Evolutionary conservation across 1,140 invertebrate species (phyloP), one percentile per base, ranked within the genome.

Genomic region (Heliconius himera): DNA sequence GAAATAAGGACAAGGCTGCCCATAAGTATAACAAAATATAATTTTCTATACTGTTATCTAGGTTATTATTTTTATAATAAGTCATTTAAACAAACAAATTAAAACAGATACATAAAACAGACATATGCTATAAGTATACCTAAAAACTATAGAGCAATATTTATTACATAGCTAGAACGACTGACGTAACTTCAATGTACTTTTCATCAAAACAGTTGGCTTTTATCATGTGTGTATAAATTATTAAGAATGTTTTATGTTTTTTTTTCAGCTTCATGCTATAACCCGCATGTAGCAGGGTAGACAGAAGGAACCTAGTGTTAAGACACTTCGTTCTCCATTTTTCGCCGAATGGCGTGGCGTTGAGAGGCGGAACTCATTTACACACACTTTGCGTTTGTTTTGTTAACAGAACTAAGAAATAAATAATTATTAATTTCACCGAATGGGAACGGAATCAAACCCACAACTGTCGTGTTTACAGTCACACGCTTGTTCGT

Each of bases 1-100:
- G 70, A 77, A 82, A 78, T 79, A 56, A 77, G 76, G 70, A 78
- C 85, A 79, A 84, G 84, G 84, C 73, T 72, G 51, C 6, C 20
- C 54, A 75, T 70, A 46, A 72, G n/a, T 16, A 38, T 74, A 73
- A 72, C 70, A 49, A 77, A 77, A 72, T 9, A 36, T 72, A 41
- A 38, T 72, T 41, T 41, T 0, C 33, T 72, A 20, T 22, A 26
- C 16, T 13, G 36, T 9, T 72, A 72, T 66, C 36, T 72, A 9
- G 70, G 70, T 72, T 41, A 72, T 5, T 41, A 72, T 38, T 41
- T 72, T 41, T 26, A 38, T 38, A 38, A 72, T 38, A 38, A 20
- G 18, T 72, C 20, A 38, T 36, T 72, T 72, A n/a, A 22, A 41
- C 20, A 72, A 11, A 41, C n/a, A 72, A 13, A 72, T n/a, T 38